Conservation (phyloP, 2,797 vertebrate genomes). For the Periparus ater region DNA sequence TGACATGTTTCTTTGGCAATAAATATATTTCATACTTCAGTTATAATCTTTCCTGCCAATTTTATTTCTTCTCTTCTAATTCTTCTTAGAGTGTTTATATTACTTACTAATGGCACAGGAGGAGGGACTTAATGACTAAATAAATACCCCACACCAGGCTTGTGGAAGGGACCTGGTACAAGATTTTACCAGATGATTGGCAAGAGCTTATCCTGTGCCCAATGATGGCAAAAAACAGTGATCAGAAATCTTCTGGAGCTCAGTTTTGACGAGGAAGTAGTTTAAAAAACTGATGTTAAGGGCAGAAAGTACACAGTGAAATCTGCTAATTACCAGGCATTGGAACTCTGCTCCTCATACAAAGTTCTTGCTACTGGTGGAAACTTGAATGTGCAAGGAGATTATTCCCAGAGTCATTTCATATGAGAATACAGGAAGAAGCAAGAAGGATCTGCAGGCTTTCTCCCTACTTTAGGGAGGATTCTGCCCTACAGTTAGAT, state of each 20-base stretch:
- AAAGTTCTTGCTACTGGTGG: background rate
- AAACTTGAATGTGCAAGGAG: background rate
- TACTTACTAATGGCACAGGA: background rate
- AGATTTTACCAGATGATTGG: background rate
- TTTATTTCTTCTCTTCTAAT: background rate
- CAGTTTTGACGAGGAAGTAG: background rate
- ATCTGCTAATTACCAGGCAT: background rate
- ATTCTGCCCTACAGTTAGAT: background rate
- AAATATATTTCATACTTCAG: background rate
- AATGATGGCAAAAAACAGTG: background rate
- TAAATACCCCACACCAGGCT: background rate
- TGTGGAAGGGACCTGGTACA: accelerated
- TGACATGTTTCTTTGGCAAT: background rate
- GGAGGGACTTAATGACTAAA: background rate
- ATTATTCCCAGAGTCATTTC: background rate
- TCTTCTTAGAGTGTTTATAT: background rate
- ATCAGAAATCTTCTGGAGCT: background rate
- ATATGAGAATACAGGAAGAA: background rate
- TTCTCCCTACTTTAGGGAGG: background rate
- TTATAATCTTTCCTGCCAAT: background rate
- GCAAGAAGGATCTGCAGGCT: background rate
- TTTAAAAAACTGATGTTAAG: background rate
- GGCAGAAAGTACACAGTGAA: background rate
- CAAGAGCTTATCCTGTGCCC: background rate
- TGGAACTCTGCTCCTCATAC: background rate